Evolutionary conservation across 2,113 vertebrate genomes (phyloP).

Genomic region (Sus scrofa): T2T-Sscrofa CM000813.6:151286001-151286500

Average conservation of each 20-base stretch:
- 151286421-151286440: no score
- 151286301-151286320: no score
- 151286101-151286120: not conserved
- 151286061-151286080: not conserved
- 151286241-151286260: slow-evolving; percentile 5
- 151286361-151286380: no score
- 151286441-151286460: no score
- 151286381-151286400: no score
- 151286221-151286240: not conserved
- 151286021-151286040: not conserved
- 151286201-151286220: not conserved
- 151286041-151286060: not conserved
- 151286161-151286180: not conserved
- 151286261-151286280: no score
- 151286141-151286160: slow-evolving; percentile 10
- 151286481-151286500: no score
- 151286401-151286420: no score
- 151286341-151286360: no score
- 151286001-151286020: not conserved
- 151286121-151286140: not conserved
- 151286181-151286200: not conserved
- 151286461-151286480: no score
- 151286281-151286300: no score
- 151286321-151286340: no score
- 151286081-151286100: not conserved